Conservation (phyloP, 1,140 invertebrate genomes). For the Mizuhopecten yessoensis region DNA sequence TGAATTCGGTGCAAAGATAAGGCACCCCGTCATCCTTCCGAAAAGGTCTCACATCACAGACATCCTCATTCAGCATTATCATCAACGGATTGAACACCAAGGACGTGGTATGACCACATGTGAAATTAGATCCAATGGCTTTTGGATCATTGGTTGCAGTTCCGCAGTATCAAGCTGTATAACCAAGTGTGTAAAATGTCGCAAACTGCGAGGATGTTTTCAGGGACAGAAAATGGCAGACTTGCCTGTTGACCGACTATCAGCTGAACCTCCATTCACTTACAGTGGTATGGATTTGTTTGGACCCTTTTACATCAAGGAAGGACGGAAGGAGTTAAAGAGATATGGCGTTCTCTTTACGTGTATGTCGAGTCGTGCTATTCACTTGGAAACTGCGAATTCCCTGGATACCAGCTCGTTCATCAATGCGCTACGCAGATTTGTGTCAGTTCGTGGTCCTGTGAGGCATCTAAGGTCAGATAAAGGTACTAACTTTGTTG, state of each 20-base stretch:
- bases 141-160: constrained; percentile 48
- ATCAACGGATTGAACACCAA: constrained; percentile 45
- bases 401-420: constrained; percentile 53
- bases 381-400: constrained; percentile 56
- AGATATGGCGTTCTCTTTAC: constrained; percentile 57
- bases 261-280: constrained; percentile 46
- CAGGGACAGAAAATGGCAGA: constrained; percentile 54
- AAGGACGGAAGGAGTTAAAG: constrained; percentile 16
- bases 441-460: constrained; percentile 61
- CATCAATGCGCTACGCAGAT: constrained; percentile 56
- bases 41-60: constrained; percentile 37
- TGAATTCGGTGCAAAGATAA: background rate
- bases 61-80: constrained; percentile 39
- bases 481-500: constrained; percentile 72
- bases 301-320: constrained; percentile 36
- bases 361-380: constrained; percentile 44
- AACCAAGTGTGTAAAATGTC: constrained; percentile 30
- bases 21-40: constrained; percentile 46
- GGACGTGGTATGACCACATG: constrained; percentile 46
- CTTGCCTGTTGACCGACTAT: constrained; percentile 43
- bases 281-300: constrained; percentile 52
- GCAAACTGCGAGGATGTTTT: background rate
- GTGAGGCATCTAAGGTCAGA: constrained; percentile 66
- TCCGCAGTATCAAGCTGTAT: constrained; percentile 42
- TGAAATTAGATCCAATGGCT: constrained; percentile 47